Evolutionary conservation across 2,888 invertebrate species (phyloP).

Genomic region (Pheosia tremula): DNA sequence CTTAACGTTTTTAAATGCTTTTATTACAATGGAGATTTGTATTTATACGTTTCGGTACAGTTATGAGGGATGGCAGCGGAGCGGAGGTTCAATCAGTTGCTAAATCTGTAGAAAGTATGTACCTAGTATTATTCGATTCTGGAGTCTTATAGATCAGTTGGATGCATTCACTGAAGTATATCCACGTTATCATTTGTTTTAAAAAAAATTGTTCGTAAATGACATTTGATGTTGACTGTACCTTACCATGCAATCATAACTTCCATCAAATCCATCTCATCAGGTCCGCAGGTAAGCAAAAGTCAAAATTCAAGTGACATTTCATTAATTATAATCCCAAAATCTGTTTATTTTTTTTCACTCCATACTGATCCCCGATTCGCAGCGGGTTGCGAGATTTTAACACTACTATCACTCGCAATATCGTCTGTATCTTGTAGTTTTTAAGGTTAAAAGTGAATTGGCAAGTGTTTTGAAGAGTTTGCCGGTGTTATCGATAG

Average conservation of each 20-base stretch:
- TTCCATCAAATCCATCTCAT: conserved; percentile 15
- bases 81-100: background rate
- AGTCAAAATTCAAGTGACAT: conserved; percentile 61
- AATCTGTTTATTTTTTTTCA: conserved; percentile 59
- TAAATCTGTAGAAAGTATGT: background rate
- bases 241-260: background rate
- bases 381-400: conserved; percentile 63
- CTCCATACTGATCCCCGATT: conserved; percentile 56
- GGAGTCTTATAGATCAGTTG: too few species aligned
- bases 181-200: too few species aligned
- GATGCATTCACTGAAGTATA: too few species aligned
- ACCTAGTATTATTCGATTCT: too few species aligned
- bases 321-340: conserved; percentile 75
- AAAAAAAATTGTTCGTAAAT: too few species aligned
- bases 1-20: conserved; percentile 6
- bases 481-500: conserved; percentile 50
- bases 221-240: background rate
- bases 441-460: conserved; percentile 19
- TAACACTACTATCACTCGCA: background rate
- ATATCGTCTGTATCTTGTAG: conserved; percentile 14
- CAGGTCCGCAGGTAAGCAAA: conserved; percentile 49
- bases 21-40: conserved; percentile 4
- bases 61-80: background rate
- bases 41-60: background rate
- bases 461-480: conserved; percentile 9